A percentile compares a stretch with the other conserved stretches of the same genome.
These are phyloP conservation scores for Lordiphosa andalusiaca DNA, from an alignment of 2,888 invertebrate genomes.

Conservation along the genomic window DNA sequence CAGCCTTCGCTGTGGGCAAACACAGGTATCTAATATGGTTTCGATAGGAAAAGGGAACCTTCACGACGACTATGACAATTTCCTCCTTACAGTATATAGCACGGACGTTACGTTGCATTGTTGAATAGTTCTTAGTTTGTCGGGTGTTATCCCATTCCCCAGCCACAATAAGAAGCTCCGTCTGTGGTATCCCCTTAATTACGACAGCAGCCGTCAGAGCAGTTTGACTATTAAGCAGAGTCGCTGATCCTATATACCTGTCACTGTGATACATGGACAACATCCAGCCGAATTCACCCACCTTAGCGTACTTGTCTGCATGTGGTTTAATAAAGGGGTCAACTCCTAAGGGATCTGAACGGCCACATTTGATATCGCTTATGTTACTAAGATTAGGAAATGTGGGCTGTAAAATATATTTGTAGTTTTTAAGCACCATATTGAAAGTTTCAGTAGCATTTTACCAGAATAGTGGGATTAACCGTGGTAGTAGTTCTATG, in stretches of 20 bases:
- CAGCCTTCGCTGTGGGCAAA: constrained; percentile 9
- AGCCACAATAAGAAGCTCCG: background rate
- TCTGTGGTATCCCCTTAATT: rapidly evolving
- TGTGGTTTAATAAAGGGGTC: no score
- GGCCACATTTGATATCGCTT: no score
- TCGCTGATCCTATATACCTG: constrained; percentile 14
- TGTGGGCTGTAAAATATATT: no score
- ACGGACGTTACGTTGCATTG: background rate
- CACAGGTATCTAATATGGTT: constrained; percentile 28
- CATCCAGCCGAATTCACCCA: constrained; percentile 29
- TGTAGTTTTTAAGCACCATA: no score
- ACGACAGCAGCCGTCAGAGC: constrained; percentile 25
- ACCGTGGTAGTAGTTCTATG: no score
- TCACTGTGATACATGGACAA: constrained; percentile 10
- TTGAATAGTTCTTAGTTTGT: background rate
- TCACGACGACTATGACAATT: constrained; percentile 7
- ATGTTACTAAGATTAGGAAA: no score
- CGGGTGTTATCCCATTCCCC: constrained; percentile 30
- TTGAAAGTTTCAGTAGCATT: no score
- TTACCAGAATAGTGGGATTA: no score
- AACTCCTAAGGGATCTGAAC: no score
- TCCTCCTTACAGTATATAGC: background rate
- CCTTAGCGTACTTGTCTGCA: background rate
- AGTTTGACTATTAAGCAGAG: constrained; percentile 22
- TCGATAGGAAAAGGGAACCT: background rate